These are phyloP conservation scores for Clarias laeviceps DNA, from an alignment of 2,797 vertebrate species.

Conservation along the genomic window DNA sequence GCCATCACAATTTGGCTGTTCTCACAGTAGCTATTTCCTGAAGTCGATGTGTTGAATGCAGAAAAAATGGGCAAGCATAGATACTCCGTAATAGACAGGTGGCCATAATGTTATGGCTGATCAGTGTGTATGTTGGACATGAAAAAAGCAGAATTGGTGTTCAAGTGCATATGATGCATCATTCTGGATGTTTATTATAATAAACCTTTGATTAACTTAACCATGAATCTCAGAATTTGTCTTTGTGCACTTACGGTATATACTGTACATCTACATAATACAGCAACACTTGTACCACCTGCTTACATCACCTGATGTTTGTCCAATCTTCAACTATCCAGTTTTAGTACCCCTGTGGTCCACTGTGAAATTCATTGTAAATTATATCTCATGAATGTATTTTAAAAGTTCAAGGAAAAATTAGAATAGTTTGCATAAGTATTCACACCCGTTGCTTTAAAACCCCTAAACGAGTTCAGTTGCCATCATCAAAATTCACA, in stretches of 20 bases:
- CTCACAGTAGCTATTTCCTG: no score
- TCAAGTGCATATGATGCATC: not conserved
- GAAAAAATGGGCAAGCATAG: no score
- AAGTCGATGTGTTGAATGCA: no score
- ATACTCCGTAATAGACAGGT: no score
- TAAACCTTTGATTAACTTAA: not conserved
- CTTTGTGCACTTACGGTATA: not conserved
- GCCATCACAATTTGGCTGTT: no score
- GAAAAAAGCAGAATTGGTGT: not conserved
- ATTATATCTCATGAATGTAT: not conserved
- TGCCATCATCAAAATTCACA: not conserved
- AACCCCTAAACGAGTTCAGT: not conserved
- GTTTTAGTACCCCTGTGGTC: not conserved
- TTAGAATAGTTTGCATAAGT: not conserved
- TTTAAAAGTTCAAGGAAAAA: not conserved
- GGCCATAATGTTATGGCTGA: no score
- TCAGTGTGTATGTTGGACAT: not conserved
- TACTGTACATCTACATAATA: not conserved
- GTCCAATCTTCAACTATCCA: no score
- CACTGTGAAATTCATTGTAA: not conserved
- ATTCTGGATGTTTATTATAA: constrained; percentile 7
- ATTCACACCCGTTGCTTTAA: not conserved
- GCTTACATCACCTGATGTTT: not conserved
- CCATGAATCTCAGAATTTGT: no score
- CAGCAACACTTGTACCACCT: not conserved